Evolutionary conservation across 2,888 invertebrate species (phyloP).

Genomic region (Epinotia ramella): DNA sequence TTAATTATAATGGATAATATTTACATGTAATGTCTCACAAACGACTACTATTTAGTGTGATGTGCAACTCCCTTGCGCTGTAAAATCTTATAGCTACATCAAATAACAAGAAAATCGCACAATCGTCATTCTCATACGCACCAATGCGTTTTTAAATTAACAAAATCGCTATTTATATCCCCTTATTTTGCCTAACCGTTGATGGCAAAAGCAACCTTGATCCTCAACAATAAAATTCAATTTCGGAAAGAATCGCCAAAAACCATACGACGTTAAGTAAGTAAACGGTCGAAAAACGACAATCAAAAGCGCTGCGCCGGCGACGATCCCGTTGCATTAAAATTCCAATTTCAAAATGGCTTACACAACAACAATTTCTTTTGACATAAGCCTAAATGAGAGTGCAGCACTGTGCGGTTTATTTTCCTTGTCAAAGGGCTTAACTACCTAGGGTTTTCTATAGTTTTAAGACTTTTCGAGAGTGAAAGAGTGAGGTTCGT

Average conservation of each 20-base stretch:
- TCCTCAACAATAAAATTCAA: neutral
- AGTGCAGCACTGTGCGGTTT: neutral
- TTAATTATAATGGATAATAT: no score
- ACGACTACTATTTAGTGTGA: neutral
- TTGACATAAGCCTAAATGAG: neutral
- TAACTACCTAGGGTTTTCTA: neutral
- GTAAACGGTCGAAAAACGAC: constrained; percentile 32
- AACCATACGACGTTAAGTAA: constrained; percentile 22
- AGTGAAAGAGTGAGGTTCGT: constrained; percentile 25
- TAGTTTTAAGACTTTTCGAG: neutral
- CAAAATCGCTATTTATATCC: constrained; percentile 14
- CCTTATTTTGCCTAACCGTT: neutral
- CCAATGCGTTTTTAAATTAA: constrained; percentile 32
- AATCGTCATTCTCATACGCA: constrained; percentile 22
- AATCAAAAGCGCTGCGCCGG: constrained; percentile 29
- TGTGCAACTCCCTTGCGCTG: neutral
- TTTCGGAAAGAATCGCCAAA: constrained; percentile 1
- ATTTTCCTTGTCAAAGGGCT: neutral
- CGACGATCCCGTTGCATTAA: constrained; percentile 27
- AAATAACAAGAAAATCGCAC: constrained; percentile 17
- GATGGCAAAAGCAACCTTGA: neutral
- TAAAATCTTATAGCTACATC: neutral
- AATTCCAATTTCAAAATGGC: neutral
- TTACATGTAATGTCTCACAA: no score
- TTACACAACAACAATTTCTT: neutral